Conservation (phyloP, 2,888 invertebrate genomes). For the Orgyia antiqua region DNA sequence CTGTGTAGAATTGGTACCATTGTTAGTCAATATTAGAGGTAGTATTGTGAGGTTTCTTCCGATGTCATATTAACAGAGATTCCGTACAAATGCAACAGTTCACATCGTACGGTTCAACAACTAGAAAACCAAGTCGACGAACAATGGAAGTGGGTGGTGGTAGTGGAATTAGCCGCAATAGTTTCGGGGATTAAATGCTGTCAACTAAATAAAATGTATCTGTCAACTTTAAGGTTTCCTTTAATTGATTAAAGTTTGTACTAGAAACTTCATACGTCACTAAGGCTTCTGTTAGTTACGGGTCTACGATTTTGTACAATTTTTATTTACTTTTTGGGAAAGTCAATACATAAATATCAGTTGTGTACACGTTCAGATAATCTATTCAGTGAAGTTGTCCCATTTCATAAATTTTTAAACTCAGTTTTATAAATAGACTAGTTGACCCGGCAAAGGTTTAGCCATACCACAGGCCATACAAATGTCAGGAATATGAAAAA, state of each 20-base stretch:
- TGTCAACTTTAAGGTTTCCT: conserved; percentile 2
- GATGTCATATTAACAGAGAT: conserved; percentile 11
- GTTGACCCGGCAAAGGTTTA: too few species aligned
- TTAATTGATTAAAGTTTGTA: conserved; percentile 1
- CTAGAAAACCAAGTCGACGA: too few species aligned
- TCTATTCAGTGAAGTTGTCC: too few species aligned
- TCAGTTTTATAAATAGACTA: too few species aligned
- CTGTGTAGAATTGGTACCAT: too few species aligned
- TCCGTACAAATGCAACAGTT: conserved; percentile 21
- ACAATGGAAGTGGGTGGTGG: too few species aligned
- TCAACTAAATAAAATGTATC: conserved; percentile 3
- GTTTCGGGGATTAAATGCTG: conserved; percentile 15
- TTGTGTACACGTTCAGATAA: too few species aligned
- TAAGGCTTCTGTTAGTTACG: not conserved
- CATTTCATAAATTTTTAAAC: too few species aligned
- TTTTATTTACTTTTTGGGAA: too few species aligned
- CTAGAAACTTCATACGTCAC: not conserved
- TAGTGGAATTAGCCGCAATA: conserved; percentile 2
- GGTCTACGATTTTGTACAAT: not conserved
- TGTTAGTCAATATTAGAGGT: conserved; percentile 21
- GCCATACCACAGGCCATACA: too few species aligned
- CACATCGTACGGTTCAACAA: conserved; percentile 21
- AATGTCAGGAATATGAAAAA: too few species aligned
- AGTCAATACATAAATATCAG: too few species aligned
- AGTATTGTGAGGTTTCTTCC: conserved; percentile 19